phyloP scores from a whole-genome alignment of 1,140 invertebrate genomes.

The Brachionus plicatilis region DNA sequence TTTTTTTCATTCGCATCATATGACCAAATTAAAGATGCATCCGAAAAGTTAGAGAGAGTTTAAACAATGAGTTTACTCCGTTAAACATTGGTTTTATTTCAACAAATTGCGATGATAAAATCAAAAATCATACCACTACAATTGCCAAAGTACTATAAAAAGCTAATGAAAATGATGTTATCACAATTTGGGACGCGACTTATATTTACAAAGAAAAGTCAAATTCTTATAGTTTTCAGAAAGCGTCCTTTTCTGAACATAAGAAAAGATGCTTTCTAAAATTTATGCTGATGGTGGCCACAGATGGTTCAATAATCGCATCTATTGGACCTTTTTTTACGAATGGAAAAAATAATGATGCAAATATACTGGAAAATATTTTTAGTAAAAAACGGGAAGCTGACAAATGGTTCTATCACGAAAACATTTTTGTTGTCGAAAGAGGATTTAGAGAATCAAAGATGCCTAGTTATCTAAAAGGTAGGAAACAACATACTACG shows the following conservation, averaged over 20 bases:
- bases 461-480: not conserved
- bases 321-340: not conserved
- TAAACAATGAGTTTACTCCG: too few species aligned
- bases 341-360: not conserved
- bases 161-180: not conserved
- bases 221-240: not conserved
- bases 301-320: not conserved
- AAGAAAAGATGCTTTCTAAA: not conserved
- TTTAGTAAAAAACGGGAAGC: not conserved
- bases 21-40: too few species aligned
- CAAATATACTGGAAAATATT: not conserved
- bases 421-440: not conserved
- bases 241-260: not conserved
- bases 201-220: not conserved
- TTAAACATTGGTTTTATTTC: too few species aligned
- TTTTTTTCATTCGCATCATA: too few species aligned
- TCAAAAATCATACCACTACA: too few species aligned
- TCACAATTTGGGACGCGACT: not conserved
- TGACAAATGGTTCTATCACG: not conserved
- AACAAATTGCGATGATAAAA: too few species aligned
- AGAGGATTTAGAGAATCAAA: not conserved
- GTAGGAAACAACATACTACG: not conserved
- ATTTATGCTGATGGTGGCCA: not conserved
- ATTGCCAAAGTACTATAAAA: too few species aligned
- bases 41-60: too few species aligned